A percentile compares a stretch with the other conserved stretches of the same genome.
These are phyloP conservation scores for Apodemia mormo DNA, from an alignment of 2,888 invertebrate species.

Conservation along the genomic window DNA sequence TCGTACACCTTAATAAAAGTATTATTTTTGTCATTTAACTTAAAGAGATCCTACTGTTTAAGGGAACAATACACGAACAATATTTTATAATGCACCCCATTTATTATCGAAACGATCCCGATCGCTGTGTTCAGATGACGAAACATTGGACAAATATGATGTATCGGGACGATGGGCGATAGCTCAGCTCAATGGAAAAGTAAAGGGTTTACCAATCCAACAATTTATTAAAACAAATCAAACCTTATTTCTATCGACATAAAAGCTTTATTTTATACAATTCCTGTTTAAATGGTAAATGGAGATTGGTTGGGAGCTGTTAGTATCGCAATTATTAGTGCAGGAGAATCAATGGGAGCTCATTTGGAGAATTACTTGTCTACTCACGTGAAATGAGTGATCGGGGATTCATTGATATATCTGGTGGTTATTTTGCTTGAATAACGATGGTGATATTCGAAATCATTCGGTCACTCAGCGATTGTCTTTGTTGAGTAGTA, in stretches of 20 bases:
- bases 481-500: conserved; percentile 16
- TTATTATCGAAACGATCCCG: conserved; percentile 58
- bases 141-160: conserved; percentile 76
- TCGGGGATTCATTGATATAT: conserved; percentile 52
- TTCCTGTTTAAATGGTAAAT: neutral
- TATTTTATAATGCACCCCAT: conserved; percentile 54
- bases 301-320: conserved; percentile 29
- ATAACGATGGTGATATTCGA: conserved; percentile 36
- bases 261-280: neutral
- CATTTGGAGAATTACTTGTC: conserved; percentile 70
- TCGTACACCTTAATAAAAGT: too few species aligned
- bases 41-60: conserved; percentile 12
- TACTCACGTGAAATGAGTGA: conserved; percentile 64
- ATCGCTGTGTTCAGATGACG: conserved; percentile 54
- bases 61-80: conserved; percentile 27
- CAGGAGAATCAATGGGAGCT: conserved; percentile 71
- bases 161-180: conserved; percentile 70
- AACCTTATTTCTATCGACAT: neutral
- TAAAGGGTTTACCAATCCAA: conserved; percentile 42
- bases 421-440: conserved; percentile 44
- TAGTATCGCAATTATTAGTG: conserved; percentile 71
- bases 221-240: conserved; percentile 20
- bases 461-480: conserved; percentile 19
- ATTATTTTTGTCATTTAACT: too few species aligned
- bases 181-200: conserved; percentile 44